phyloP scores from a whole-genome alignment of 2,113 vertebrate species.

The Dicaeum eximium region DNA sequence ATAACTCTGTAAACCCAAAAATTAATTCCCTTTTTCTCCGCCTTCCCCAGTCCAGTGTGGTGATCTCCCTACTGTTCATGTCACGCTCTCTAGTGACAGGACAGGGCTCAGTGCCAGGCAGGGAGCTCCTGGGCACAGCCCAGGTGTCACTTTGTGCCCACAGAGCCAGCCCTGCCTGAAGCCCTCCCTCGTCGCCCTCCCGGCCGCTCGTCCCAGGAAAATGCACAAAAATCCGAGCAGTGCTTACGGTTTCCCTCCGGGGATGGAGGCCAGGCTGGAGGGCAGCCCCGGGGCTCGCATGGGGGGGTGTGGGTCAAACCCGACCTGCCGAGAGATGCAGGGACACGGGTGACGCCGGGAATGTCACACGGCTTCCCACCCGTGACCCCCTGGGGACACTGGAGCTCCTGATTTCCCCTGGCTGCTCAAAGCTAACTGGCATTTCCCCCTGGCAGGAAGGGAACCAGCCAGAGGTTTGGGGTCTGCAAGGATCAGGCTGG shows the following conservation, averaged over 20 bases:
- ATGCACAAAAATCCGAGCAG: fast-evolving
- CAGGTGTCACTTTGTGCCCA: fast-evolving
- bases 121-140: no score
- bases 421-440: fast-evolving
- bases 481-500: not conserved
- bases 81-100: no score
- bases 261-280: conserved; percentile 88
- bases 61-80: no score
- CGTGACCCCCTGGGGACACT: fast-evolving
- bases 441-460: no score
- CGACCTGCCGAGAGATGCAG: conserved; percentile 71
- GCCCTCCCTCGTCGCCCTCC: not conserved
- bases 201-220: fast-evolving
- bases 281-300: conserved; percentile 90
- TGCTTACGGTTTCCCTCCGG: conserved; percentile 94
- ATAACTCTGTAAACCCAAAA: no score
- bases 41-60: no score
- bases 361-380: fast-evolving
- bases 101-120: no score
- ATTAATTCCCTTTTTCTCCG: no score
- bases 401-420: fast-evolving
- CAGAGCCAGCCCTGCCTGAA: fast-evolving
- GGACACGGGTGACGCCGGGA: not conserved
- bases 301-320: conserved; percentile 89
- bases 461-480: not conserved